Percentiles rank a stretch among this genome's conserved stretches.
These are phyloP conservation scores for Ceratosolen solmsi DNA, from an alignment of 1,140 invertebrate genomes.

Conservation along the genomic window DNA sequence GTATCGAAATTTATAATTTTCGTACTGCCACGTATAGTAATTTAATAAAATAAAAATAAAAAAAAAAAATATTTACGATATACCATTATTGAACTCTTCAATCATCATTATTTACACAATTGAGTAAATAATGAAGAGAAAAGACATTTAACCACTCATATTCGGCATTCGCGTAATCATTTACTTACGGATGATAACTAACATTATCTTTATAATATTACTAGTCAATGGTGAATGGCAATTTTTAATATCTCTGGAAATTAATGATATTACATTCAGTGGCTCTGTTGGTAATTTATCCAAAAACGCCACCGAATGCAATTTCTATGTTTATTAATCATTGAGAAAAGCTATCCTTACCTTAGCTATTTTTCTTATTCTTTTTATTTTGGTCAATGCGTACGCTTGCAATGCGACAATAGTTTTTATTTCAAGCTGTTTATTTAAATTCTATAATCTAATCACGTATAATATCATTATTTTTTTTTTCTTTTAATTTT, in stretches of 20 bases:
- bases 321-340: conserved; percentile 14
- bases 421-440: neutral
- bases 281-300: neutral
- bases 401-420: conserved; percentile 6
- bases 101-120: too few relatives aligned
- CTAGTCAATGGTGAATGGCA: neutral
- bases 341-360: neutral
- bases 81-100: too few relatives aligned
- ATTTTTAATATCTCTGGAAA: conserved; percentile 16
- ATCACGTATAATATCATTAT: neutral
- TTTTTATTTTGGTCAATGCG: conserved; percentile 37
- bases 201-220: conserved; percentile 16
- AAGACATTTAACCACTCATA: neutral
- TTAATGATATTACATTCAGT: neutral
- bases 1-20: neutral
- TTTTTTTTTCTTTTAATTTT: neutral
- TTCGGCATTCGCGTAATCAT: conserved; percentile 26
- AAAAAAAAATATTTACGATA: too few relatives aligned
- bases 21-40: neutral
- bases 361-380: conserved; percentile 20
- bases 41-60: neutral
- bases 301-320: neutral
- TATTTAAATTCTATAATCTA: neutral
- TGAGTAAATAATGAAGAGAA: too few relatives aligned
- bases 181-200: conserved; percentile 14